Percentiles rank a stretch among this genome's conserved stretches.
Evolutionary conservation across 2,113 vertebrate species (phyloP).

Genomic region (Mus musculus): DNA sequence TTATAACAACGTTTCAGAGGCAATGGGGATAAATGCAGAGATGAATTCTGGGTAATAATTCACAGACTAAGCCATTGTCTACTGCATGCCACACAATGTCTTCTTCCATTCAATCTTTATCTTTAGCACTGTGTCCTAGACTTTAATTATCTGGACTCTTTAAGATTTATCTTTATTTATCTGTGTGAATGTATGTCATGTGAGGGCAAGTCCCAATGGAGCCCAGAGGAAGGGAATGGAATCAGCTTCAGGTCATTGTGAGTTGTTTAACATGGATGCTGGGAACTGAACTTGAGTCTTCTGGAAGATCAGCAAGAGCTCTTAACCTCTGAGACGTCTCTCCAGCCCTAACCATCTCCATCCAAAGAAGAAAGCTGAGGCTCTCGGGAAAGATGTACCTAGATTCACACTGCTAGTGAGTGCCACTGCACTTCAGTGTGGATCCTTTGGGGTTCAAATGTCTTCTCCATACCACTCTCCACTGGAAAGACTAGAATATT

Average conservation of each 20-base stretch:
- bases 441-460: neutral
- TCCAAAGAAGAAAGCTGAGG: constrained; percentile 32
- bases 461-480: neutral
- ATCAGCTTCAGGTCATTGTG: too few relatives aligned
- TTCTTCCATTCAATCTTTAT: neutral
- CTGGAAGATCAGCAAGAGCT: neutral
- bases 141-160: neutral
- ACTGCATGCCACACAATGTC: neutral
- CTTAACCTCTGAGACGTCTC: neutral
- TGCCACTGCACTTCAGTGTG: neutral
- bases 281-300: neutral
- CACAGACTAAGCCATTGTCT: constrained; percentile 28
- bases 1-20: neutral
- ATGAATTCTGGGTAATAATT: constrained; percentile 21
- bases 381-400: neutral
- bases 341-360: neutral
- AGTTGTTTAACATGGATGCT: neutral
- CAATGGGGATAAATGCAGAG: neutral
- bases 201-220: neutral
- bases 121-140: constrained; percentile 27
- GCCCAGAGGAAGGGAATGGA: neutral
- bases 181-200: neutral
- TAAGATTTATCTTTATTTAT: neutral
- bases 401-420: neutral
- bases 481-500: neutral